Evolutionary conservation across 2,888 invertebrate genomes (phyloP), one percentile per base, ranked within the genome.

Genomic region (Orchesella flavescens): DNA sequence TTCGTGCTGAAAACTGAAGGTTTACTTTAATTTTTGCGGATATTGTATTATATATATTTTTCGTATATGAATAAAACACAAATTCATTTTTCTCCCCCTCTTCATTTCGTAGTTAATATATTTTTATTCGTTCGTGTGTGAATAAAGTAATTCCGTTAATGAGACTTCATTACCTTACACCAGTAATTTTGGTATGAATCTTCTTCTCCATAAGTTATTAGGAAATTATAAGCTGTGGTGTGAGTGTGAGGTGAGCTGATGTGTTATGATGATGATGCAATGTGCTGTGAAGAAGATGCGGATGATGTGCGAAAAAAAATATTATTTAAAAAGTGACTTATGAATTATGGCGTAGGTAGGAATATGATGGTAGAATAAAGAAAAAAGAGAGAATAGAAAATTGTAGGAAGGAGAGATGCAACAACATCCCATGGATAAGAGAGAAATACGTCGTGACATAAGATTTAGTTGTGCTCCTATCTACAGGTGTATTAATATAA

Each of bases 141-240:
- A 77, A 83, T 83, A 83, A 83, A 83, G 77, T 68, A 83, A 83
- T 83, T 83, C 83, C 15, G 44, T 83, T 83, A 83, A 83, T 83
- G 83, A 83, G 83, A 83, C 83, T 83, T 76, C 83, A 83, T 83
- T 83, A 83, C 83, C 61, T 59, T 71, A 71, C 21, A 19, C 68
- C 3, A 49, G 75, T 69, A 76, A 82, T 74, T 79, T 75, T 69
- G 66, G 65, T 73, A 46, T 75, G 69, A 59, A 63, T 69, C 21
- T 75, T 23, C 1, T 4, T 7, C 17, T 65, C 15, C 65, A 65
- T 65, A 24, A 66, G 63, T 19, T 71, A 68, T 46, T 68, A 49
- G 7, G 55, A 7, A n/a, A n/a, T n/a, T 34, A 34, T 34, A 7
- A 34, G 34, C 34, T 34, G 34, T 34, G 34, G 34, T 34, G 34